These are phyloP conservation scores for Salvelinus alpinus DNA, from an alignment of 2,113 vertebrate species.

Conservation along the genomic window DNA sequence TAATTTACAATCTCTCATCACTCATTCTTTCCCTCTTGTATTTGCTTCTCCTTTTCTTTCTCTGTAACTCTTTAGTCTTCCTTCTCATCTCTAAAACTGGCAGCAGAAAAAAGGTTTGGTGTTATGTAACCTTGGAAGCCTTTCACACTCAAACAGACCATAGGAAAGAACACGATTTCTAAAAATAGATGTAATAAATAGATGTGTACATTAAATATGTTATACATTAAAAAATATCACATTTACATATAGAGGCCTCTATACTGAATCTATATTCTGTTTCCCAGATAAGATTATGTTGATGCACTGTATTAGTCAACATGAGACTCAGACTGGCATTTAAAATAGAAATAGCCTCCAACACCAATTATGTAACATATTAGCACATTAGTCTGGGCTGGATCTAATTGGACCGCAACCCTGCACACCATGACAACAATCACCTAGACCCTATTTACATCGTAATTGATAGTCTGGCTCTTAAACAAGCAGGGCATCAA, in stretches of 20 bases:
- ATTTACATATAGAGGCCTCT: conserved; percentile 26
- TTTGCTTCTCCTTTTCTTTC: not conserved
- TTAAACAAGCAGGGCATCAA: conserved; percentile 70
- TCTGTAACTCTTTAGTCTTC: not conserved
- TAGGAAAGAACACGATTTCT: not conserved
- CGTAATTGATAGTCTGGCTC: conserved; percentile 72
- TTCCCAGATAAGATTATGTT: conserved; percentile 57
- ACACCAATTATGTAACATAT: conserved; percentile 76
- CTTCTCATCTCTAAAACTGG: not conserved
- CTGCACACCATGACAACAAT: conserved; percentile 74
- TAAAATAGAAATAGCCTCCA: conserved; percentile 66
- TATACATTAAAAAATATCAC: conserved; percentile 11
- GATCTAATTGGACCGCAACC: conserved; percentile 74
- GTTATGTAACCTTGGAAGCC: not conserved
- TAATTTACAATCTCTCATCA: conserved; percentile 1
- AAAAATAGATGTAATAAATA: not conserved
- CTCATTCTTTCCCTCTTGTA: conserved; percentile 5
- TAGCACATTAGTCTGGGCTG: conserved; percentile 68
- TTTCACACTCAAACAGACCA: not conserved
- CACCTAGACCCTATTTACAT: conserved; percentile 73
- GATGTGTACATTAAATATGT: not conserved
- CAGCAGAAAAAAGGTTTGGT: not conserved
- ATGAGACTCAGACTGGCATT: conserved; percentile 62
- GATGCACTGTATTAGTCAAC: conserved; percentile 64
- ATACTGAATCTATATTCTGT: conserved; percentile 62